Percentiles rank a stretch among this genome's conserved stretches.
Conservation (phyloP, 2,888 invertebrate genomes). For the Orchesellides sinensis region DNA sequence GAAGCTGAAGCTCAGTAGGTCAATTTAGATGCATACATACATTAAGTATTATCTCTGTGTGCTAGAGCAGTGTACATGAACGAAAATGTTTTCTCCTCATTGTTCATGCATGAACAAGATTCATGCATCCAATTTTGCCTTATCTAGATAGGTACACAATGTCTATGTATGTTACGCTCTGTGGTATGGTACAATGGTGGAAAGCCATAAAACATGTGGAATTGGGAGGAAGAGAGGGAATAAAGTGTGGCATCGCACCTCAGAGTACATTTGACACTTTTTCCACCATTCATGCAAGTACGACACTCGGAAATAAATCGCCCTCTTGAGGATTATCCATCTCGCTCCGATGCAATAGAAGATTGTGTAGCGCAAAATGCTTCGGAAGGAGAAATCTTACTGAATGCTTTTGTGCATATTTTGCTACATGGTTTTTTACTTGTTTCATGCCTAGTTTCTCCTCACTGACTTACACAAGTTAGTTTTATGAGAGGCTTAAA, state of each 20-base stretch:
- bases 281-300: not conserved
- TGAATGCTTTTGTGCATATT: not conserved
- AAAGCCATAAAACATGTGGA: conserved; percentile 34
- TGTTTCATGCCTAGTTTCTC: too few species aligned
- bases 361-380: conserved; percentile 19
- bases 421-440: not conserved
- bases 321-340: conserved; percentile 25
- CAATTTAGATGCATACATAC: too few species aligned
- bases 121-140: conserved; percentile 26
- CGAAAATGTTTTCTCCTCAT: conserved; percentile 8
- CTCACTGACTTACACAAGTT: too few species aligned
- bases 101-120: conserved; percentile 27
- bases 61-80: too few species aligned
- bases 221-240: conserved; percentile 7
- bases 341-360: conserved; percentile 3
- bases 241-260: not conserved
- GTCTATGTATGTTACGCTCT: not conserved
- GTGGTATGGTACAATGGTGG: not conserved
- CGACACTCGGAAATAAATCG: conserved; percentile 40
- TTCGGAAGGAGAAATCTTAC: not conserved
- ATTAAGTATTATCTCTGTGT: too few species aligned
- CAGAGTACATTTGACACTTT: not conserved
- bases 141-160: not conserved
- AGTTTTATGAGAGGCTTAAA: not conserved
- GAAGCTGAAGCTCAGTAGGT: too few species aligned